Evolutionary conservation across 1,140 invertebrate genomes (phyloP), one percentile per base, ranked within the genome.

Genomic region (Chionoecetes opilio): DNA sequence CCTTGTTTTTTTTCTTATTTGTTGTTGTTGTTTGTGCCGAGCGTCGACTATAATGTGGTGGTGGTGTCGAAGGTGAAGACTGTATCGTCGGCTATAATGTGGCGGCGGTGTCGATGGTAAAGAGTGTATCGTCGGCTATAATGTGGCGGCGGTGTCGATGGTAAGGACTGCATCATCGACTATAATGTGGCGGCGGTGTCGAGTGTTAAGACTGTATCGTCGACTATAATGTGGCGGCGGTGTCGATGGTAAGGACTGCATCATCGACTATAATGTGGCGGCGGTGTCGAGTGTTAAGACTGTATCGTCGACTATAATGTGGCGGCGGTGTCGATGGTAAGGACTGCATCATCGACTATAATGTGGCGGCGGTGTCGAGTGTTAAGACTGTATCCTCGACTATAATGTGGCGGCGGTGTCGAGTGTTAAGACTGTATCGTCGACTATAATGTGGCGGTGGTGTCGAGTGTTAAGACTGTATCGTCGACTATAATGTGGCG

Each of bases 11-110:
- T 34, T 87, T 17, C 29, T 87, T 21, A 14, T 17, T 87, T 35
- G 37, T 87, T 87, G 9, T 34, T 29, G 32, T 17, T 87, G 85
- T 87, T 35, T 87, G 85, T 87, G 85, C 31, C 34, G 63, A n/a
- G 63, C 63, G 63, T n/a, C 63, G 63, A 75, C 63, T 75, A n/a
- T n/a, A 53, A 53, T 53, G 46, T 53, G 46, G 46, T 17, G 82
- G 82, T 84, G 32, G 3, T 31, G n/a, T 84, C 29, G 82, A 9
- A 9, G 29, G 32, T 34, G 26, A 84, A 84, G n/a, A 9, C 82
- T 8, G 8, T 31, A 31, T 37, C 32, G 0, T n/a, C 63, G 63
- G n/a, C 63, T 75, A n/a, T n/a, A 53, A 53, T 53, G 46, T 53
- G 46, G 46, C 46, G 82, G 82, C 29, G 32, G 3, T 31, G n/a